These are phyloP conservation scores for Fopius arisanus DNA, from an alignment of 1,140 invertebrate genomes.

Conservation along the genomic window DNA sequence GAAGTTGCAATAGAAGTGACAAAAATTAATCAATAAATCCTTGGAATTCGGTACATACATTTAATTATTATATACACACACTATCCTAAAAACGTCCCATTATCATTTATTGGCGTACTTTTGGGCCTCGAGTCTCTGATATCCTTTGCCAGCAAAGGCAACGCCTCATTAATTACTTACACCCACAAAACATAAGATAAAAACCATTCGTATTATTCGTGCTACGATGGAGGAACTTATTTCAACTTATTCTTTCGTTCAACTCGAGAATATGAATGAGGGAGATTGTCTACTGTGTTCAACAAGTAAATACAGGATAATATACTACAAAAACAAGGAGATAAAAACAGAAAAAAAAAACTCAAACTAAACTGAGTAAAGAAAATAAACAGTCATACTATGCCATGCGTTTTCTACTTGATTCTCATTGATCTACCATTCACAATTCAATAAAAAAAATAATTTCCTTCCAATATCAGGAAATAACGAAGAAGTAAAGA, in stretches of 20 bases:
- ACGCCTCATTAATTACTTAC: background rate
- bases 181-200: background rate
- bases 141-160: slow-evolving; percentile 10
- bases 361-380: background rate
- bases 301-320: background rate
- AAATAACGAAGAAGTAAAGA: slow-evolving; percentile 59
- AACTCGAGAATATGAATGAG: background rate
- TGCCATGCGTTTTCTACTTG: background rate
- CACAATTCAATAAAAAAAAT: too few relatives aligned
- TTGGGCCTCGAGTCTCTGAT: background rate
- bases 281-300: background rate
- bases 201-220: background rate
- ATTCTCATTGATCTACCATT: background rate
- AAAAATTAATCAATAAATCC: background rate
- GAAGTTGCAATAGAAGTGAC: too few relatives aligned
- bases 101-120: background rate
- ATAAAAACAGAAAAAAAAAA: slow-evolving; percentile 7
- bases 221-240: background rate
- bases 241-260: background rate
- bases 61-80: background rate
- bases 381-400: background rate
- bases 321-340: background rate
- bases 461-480: slow-evolving; percentile 46
- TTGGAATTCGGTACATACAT: background rate
- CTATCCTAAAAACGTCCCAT: background rate